A percentile compares a stretch with the other conserved stretches of the same genome.
phyloP scores from a whole-genome alignment of 2,797 vertebrate genomes.

The Jordanella pulchra region DNA sequence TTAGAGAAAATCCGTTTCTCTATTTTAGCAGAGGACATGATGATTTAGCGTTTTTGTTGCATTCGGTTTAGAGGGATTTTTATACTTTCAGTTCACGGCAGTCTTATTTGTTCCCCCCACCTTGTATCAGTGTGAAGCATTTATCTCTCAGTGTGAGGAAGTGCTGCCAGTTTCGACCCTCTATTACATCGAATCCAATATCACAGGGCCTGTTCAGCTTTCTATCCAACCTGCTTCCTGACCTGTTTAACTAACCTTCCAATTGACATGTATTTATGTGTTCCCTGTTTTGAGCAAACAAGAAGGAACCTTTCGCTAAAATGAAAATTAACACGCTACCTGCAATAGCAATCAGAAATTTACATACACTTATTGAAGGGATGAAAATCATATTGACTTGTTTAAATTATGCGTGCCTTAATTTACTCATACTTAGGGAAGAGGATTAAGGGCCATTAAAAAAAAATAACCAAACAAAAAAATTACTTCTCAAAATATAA shows the following conservation, averaged over 20 bases:
- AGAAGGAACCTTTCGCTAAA: slow-evolving; percentile 30
- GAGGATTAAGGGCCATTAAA: too few relatives aligned
- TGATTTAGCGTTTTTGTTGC: not conserved
- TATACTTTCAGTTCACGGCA: slow-evolving; percentile 3
- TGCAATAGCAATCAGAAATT: not conserved
- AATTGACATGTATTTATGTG: not conserved
- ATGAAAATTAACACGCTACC: slow-evolving; percentile 15
- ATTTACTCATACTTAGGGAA: too few relatives aligned
- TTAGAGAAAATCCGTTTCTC: not conserved
- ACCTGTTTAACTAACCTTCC: slow-evolving; percentile 33
- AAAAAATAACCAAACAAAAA: too few relatives aligned
- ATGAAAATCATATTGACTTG: not conserved
- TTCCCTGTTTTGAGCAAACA: slow-evolving; percentile 23
- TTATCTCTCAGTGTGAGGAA: slow-evolving; percentile 56
- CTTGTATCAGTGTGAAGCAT: slow-evolving; percentile 47
- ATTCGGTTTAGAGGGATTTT: not conserved
- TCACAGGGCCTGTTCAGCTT: slow-evolving; percentile 46
- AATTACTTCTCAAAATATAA: too few relatives aligned
- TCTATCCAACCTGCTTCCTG: slow-evolving; percentile 51
- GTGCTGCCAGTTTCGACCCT: slow-evolving; percentile 54
- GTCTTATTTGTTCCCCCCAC: slow-evolving; percentile 42
- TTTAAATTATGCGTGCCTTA: not conserved
- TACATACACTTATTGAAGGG: not conserved
- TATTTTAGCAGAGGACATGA: not conserved
- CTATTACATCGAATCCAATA: slow-evolving; percentile 54